Base-by-base conservation (phyloP, 2,888 invertebrate species). In the Dicyrtoma fusca region DNA sequence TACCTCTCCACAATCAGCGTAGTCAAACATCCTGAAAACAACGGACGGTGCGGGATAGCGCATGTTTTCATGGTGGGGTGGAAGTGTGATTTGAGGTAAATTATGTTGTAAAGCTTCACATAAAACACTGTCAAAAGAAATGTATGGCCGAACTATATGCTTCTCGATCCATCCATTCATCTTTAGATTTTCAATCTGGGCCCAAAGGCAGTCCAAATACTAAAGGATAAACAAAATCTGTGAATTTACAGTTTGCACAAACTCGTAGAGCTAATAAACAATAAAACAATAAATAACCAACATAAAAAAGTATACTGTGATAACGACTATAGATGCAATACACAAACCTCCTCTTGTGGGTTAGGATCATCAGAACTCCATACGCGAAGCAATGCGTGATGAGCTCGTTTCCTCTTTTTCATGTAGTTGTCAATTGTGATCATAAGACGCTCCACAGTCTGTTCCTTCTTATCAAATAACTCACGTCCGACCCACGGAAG, bases 151-250 rank as follows among this genome's bases (percentile, higher is more conserved):
- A 0, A 92, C 90, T 81, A 98, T 96, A 83, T 97, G 96, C 82
- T 95, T 95, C 83, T 98, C 97, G 34, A 92, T 91, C 98, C 98
- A 99, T 84, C 95, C 95, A 81, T 97, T 96, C 82, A 92, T 91
- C 42, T 92, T 89, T 53, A 99, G 85, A 83, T 97, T 96, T 77
- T 92, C 89, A 62, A 96, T 90, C 84, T 95, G 95, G 8, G 95
- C 92, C 96, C 97, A 98, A 13, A 99, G 86, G 82, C 97, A 97
- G 82, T 99, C 98, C 75, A 99, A 85, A 84, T 98, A 98, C 86
- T 87, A 81, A 49, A 78, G 73, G 13, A 26, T 34, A 55, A 53
- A 53, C 1, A 64, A 49, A 64, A 44, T 3, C 5, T 13, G 1
- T n/a, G 14, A 17, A 6, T 49, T 17, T 14, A 14, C 3, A 49